Conservation (phyloP, 2,113 vertebrate genomes). For the Thinocorus orbignyianus region DNA sequence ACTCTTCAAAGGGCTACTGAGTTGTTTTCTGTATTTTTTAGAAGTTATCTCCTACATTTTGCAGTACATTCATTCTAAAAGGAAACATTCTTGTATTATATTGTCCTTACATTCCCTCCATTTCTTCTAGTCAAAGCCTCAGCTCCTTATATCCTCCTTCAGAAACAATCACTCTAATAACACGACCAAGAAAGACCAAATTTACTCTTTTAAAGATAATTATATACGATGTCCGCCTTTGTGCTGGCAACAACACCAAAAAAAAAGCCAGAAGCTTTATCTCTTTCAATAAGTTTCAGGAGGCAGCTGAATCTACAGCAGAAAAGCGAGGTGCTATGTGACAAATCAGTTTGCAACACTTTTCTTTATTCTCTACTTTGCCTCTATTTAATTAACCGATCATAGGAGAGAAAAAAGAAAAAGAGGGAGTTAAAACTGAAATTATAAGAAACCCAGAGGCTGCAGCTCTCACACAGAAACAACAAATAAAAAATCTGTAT, state of each 20-base stretch:
- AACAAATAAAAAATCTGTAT: too few species aligned
- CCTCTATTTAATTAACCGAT: background rate
- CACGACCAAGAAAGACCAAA: background rate
- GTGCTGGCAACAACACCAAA: background rate
- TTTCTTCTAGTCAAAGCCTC: background rate
- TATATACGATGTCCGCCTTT: background rate
- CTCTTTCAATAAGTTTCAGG: background rate
- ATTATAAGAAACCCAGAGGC: background rate
- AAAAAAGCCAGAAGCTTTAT: background rate
- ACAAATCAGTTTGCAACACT: background rate
- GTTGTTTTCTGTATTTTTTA: background rate
- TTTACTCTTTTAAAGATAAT: background rate
- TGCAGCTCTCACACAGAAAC: background rate
- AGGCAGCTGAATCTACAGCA: background rate
- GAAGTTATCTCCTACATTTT: background rate
- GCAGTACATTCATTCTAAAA: background rate
- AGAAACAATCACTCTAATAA: background rate
- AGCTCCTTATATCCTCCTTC: background rate
- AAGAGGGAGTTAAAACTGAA: background rate
- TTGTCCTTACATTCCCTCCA: background rate
- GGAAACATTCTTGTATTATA: background rate
- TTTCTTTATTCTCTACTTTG: background rate
- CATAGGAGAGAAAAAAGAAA: background rate
- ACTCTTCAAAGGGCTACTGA: background rate
- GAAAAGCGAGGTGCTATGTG: background rate